Percentiles rank a stretch among this genome's conserved stretches.
Conservation (phyloP, 2,888 invertebrate genomes). For the Steinernema hermaphroditum region DNA sequence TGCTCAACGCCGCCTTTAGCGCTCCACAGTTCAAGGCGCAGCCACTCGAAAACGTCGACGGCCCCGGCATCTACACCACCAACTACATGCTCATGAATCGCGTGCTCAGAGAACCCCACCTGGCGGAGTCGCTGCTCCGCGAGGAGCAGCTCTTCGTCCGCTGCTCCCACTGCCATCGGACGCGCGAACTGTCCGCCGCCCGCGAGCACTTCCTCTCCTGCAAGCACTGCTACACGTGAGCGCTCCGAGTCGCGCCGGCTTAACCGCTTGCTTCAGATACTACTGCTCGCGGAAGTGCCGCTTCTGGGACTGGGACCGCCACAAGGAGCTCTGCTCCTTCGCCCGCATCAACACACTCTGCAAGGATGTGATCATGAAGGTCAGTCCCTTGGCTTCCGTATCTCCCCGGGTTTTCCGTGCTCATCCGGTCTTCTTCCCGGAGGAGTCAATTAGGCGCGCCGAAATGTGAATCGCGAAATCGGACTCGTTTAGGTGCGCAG, state of each 20-base stretch:
- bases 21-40: conserved; percentile 31
- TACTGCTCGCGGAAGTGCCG: conserved; percentile 91
- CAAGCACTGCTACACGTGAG: conserved; percentile 84
- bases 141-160: conserved; percentile 58
- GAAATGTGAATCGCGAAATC: not conserved
- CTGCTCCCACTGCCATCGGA: conserved; percentile 66
- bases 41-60: conserved; percentile 47
- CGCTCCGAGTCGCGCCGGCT: too few relatives aligned
- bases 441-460: not conserved
- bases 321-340: conserved; percentile 85
- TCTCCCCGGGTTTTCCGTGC: too few relatives aligned
- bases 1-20: not conserved
- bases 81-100: conserved; percentile 62
- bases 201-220: conserved; percentile 82
- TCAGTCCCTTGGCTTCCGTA: conserved; percentile 31
- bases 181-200: conserved; percentile 74
- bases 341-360: conserved; percentile 87
- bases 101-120: conserved; percentile 58
- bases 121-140: conserved; percentile 60
- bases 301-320: conserved; percentile 87
- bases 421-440: conserved; percentile 2
- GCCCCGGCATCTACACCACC: conserved; percentile 61
- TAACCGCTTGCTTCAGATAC: conserved; percentile 67
- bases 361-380: conserved; percentile 72
- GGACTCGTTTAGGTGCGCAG: conserved; percentile 65